These are phyloP conservation scores for Pseudopipra pipra DNA, from an alignment of 2,113 vertebrate genomes.

Conservation along the genomic window DNA sequence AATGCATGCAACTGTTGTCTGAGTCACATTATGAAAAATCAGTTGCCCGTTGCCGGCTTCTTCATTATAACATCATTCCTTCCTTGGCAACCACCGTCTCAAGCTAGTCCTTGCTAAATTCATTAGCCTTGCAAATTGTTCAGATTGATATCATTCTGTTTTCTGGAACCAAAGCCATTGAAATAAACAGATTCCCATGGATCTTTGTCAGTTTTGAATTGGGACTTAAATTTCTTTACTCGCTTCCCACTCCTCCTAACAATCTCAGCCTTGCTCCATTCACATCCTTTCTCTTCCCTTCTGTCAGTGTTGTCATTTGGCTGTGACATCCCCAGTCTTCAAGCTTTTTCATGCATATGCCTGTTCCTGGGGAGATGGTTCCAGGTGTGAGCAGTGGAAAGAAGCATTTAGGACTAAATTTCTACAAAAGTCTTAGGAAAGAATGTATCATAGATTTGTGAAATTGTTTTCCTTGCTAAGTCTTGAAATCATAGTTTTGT, in stretches of 20 bases:
- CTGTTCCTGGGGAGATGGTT: background rate
- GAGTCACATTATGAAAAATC: conserved; percentile 29
- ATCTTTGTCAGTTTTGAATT: background rate
- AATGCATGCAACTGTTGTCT: background rate
- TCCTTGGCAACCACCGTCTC: background rate
- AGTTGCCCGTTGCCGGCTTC: background rate
- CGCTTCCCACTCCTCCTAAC: background rate
- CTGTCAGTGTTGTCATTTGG: background rate
- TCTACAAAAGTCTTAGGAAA: background rate
- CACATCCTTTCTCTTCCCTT: background rate
- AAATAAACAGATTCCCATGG: conserved; percentile 15
- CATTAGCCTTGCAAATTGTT: conserved; percentile 32
- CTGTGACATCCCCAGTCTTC: background rate
- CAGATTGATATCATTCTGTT: background rate
- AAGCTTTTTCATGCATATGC: background rate
- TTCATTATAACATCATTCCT: background rate
- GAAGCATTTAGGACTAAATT: background rate
- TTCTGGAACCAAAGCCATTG: background rate
- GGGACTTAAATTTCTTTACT: background rate
- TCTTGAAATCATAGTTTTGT: background rate
- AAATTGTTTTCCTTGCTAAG: background rate
- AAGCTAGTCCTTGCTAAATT: background rate
- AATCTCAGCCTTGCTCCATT: background rate
- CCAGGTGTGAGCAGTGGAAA: background rate
- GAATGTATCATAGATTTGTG: background rate